Conservation (phyloP, 2,888 invertebrate species). For the Mimas tiliae region DNA sequence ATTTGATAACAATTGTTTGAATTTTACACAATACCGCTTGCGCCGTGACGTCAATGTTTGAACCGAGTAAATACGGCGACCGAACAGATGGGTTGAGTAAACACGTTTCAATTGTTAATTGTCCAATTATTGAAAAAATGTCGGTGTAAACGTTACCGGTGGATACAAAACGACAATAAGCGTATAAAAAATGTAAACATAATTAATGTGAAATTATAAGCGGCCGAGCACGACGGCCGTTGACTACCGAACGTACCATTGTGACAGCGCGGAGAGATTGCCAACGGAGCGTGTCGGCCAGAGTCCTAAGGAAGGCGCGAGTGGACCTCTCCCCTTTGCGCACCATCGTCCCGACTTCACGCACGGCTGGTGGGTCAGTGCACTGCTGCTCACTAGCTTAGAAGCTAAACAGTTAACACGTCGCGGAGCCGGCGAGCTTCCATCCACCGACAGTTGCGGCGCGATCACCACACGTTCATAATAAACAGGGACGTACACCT, state of each 20-base stretch:
- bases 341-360: slow-evolving; percentile 80
- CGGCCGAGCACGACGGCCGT: slow-evolving; percentile 42
- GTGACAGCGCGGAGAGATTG: slow-evolving; percentile 68
- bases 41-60: slow-evolving; percentile 28
- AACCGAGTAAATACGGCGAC: slow-evolving; percentile 38
- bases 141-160: neutral
- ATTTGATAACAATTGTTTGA: slow-evolving; percentile 33
- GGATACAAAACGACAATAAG: neutral
- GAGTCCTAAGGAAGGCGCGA: slow-evolving; percentile 74
- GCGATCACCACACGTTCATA: slow-evolving; percentile 46
- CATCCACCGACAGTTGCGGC: slow-evolving; percentile 54
- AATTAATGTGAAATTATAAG: slow-evolving; percentile 25
- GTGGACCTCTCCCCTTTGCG: slow-evolving; percentile 77
- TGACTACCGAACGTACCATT: slow-evolving; percentile 66
- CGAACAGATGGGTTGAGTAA: slow-evolving; percentile 24
- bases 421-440: slow-evolving; percentile 47
- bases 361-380: slow-evolving; percentile 79
- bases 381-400: slow-evolving; percentile 61
- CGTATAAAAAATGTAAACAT: slow-evolving; percentile 19
- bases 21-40: slow-evolving; percentile 27
- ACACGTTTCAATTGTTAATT: slow-evolving; percentile 2
- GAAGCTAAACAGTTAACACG: slow-evolving; percentile 50
- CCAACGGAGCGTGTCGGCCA: slow-evolving; percentile 78
- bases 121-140: slow-evolving; percentile 7
- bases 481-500: slow-evolving; percentile 44